Evolutionary conservation across 2,888 invertebrate species (phyloP).

Genomic region (Drosophila greeni): DNA sequence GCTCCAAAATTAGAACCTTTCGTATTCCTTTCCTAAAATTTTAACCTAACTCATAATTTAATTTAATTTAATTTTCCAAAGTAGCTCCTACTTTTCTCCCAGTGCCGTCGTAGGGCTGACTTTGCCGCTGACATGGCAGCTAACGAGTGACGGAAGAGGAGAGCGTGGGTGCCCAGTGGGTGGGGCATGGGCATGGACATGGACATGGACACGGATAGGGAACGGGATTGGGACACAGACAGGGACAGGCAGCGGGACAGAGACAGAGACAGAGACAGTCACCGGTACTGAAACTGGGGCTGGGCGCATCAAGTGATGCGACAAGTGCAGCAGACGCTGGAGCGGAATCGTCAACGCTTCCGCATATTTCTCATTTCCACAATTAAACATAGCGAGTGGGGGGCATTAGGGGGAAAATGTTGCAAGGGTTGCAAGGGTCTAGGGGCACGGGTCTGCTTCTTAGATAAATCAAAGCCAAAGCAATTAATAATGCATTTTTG

Average conservation of each 20-base stretch:
- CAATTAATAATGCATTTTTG: slow-evolving; percentile 65
- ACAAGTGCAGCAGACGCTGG: slow-evolving; percentile 70
- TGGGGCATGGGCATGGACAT: slow-evolving; percentile 9
- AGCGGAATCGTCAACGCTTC: slow-evolving; percentile 74
- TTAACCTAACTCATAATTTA: too few species aligned
- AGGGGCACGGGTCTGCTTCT: slow-evolving; percentile 37
- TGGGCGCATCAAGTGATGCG: slow-evolving; percentile 69
- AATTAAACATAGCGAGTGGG: slow-evolving; percentile 66
- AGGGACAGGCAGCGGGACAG: slow-evolving; percentile 1
- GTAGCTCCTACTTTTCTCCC: too few species aligned
- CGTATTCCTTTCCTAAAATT: too few species aligned
- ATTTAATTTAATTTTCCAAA: too few species aligned
- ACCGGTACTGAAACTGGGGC: slow-evolving; percentile 37
- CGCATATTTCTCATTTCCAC: slow-evolving; percentile 75
- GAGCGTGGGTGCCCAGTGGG: slow-evolving; percentile 13
- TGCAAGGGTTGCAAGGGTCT: slow-evolving; percentile 42
- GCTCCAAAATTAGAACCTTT: too few species aligned
- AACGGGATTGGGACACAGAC: too few species aligned
- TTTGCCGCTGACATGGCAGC: slow-evolving; percentile 60
- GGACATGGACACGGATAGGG: slow-evolving; percentile 1
- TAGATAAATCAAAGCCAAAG: slow-evolving; percentile 69
- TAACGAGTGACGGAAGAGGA: slow-evolving; percentile 31
- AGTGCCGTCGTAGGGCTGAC: slow-evolving; percentile 32
- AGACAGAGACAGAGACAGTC: slow-evolving; percentile 20
- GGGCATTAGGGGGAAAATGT: slow-evolving; percentile 22